Base-by-base conservation (phyloP, 2,113 vertebrate genomes). In the Sinocyclocheilus anophthalmus region DNA sequence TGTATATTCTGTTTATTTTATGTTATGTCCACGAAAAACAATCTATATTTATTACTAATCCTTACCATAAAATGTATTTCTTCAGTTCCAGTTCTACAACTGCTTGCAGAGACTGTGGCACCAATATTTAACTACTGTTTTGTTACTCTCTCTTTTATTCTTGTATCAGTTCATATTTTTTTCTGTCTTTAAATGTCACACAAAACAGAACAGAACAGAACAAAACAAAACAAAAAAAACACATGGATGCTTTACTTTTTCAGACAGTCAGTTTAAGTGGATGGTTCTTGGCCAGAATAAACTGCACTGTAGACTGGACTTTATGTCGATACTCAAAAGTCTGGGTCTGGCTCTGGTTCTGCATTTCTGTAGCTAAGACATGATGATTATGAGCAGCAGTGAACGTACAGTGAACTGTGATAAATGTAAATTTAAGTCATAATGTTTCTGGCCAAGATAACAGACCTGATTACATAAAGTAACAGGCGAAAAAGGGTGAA, bases 261-360 rank as follows among this genome's bases (percentile, higher is more conserved):
- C 67, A 70, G 37, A 2, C 67, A 70, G 16, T 33, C 33, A 72
- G 9, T 72, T 10, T 72, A 72, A 42, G 37, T 42, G 37, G 69
- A 39, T 22, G 69, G 33, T 72, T 72, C 33, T 72, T 12, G 69
- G 33, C 33, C 69, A 42, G 37, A 72, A 72, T 72, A 72, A 72
- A 42, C 33, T 72, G 18, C 69, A 22, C 33, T 22, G 69, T 22
- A 10, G 33, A 72, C 69, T 22, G 10, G 69, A 5, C 37, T 72
- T 11, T 9, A 72, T 39, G 69, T 72, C 8, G 1, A 42, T 12
- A 42, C 69, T 72, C 3, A 22, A 22, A 72, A 39, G 33, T 20
- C 37, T 72, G 69, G 33, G 33, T 20, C 37, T 72, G 69, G 33
- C 20, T 72, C 37, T 72, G 69, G 33, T 72, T 39, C 33, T 72